Evolutionary conservation across 2,797 vertebrate species (phyloP), one percentile per base, ranked within the genome.

Genomic region (Ateles fusciceps): DNA sequence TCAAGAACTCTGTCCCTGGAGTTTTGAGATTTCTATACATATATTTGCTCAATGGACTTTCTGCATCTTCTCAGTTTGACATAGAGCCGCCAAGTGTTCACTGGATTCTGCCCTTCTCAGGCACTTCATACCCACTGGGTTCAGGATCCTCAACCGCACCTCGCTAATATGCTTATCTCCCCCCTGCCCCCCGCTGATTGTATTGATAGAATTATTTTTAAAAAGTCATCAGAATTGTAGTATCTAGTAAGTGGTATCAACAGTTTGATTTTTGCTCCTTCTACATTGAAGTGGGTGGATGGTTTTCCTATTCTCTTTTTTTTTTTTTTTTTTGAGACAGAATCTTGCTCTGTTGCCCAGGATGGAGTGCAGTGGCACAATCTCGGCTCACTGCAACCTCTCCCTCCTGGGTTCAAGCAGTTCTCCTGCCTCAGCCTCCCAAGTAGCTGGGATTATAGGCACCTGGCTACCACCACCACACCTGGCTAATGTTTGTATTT

Each of bases 71-170:
- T 30, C 52, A 44, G 24, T 85, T 36, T 79, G 52, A 74, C 46
- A 2, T 2, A 57, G 42, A 96, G 55, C 52, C 76, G 74, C 74
- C 57, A 75, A 64, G 30, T 11, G n/a, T 59, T 92, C 79, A 26
- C 76, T 94, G 33, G 1, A 1, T 26, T 89, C 88, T 85, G 64
- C 12, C 61, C 78, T 80, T 90, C 24, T 93, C 26, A 26, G 85
- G 85, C 36, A 68, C 17, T 8, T 79, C 71, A 52, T 84, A 86
- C 97, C 42, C 85, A 71, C 36, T 48, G 72, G 87, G 68, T 59
- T 83, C 50, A 68, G 61, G 85, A n/a, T 52, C 78, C 28, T 68
- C 61, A 71, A 5, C 61, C 33, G 26, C 75, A 85, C 98, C 98
- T 98, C 98, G 98, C 12, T 36, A 42, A 84, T 12, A 22, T 22